Base-by-base conservation (phyloP, 2,797 vertebrate genomes). In the Gymnocypris eckloni region DNA sequence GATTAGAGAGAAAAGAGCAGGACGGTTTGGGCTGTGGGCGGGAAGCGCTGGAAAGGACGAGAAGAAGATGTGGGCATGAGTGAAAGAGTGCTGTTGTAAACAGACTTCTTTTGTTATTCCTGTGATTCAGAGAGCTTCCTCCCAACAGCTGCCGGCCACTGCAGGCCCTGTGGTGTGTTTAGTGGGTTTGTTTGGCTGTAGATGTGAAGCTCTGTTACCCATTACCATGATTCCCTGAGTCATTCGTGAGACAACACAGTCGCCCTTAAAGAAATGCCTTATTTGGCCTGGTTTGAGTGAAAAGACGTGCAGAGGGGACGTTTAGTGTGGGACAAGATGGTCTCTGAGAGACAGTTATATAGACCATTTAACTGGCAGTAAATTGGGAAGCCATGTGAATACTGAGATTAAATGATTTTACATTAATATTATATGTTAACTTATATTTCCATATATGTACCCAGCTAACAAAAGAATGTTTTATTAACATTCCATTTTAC, bases 121-220 rank as follows among this genome's bases (percentile, higher is more conserved):
- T 79, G 33, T 82, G 50, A 71, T 25, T 45, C 61, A 84, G 52
- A 79, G 69, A 73, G 81, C 61, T 79, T 83, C 81, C 75, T 83
- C 54, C 56, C 43, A 4, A 25, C 50, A 69, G 48, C 48, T 86
- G 79, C 56, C 25, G 61, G 70, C 13, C 70, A 61, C 70, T 64
- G 56, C 70, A 6, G 70, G 54, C 56, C 56, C 56, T 75, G 81
- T 20, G 41, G 22, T 25, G 52, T 61, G 81, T 75, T 83, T 61
- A 50, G 54, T 45, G 25, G 70, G 70, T 48, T 75, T 84, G 61
- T 70, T 54, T 78, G 83, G 45, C 73, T 78, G 33, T 15, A 59
- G 64, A 79, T 33, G 12, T 78, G 66, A 84, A 79, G 83, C 37
- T 84, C 73, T 77, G 45, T 77, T 69, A 54, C 15, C 67, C 7